These are phyloP conservation scores for Mesorhabditis sp. DNA, from an alignment of 2,888 invertebrate genomes.

Conservation along the genomic window DNA sequence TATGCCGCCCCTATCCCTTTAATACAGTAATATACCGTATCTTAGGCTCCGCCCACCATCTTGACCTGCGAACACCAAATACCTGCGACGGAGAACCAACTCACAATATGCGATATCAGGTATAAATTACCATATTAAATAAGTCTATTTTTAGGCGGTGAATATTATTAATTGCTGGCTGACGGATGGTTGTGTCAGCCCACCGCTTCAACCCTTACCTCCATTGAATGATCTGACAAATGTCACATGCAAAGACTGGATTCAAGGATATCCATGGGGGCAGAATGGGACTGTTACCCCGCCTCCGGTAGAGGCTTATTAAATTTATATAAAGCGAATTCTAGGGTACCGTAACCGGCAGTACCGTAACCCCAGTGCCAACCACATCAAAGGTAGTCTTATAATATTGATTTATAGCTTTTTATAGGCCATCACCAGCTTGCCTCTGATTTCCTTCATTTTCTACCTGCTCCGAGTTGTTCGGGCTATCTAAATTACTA, in stretches of 20 bases:
- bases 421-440: too few relatives aligned
- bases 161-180: constrained; percentile 27
- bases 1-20: too few relatives aligned
- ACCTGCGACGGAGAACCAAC: constrained; percentile 50
- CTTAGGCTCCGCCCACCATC: constrained; percentile 55
- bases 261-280: constrained; percentile 25
- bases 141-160: constrained; percentile 12
- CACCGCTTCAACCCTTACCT: constrained; percentile 16
- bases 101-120: constrained; percentile 34
- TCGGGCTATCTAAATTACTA: too few relatives aligned
- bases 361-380: too few relatives aligned
- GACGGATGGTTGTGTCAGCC: constrained; percentile 13
- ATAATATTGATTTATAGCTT: too few relatives aligned
- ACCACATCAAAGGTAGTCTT: too few relatives aligned
- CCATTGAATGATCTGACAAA: neutral
- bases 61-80: constrained; percentile 55
- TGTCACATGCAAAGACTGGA: constrained; percentile 9
- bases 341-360: too few relatives aligned
- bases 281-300: neutral
- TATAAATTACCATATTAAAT: neutral
- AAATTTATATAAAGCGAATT: too few relatives aligned
- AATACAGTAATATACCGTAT: neutral
- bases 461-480: too few relatives aligned
- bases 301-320: too few relatives aligned
- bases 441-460: too few relatives aligned